Evolutionary conservation across 2,113 vertebrate genomes (phyloP), one percentile per base, ranked within the genome.

Genomic region (Albula glossodonta): DNA sequence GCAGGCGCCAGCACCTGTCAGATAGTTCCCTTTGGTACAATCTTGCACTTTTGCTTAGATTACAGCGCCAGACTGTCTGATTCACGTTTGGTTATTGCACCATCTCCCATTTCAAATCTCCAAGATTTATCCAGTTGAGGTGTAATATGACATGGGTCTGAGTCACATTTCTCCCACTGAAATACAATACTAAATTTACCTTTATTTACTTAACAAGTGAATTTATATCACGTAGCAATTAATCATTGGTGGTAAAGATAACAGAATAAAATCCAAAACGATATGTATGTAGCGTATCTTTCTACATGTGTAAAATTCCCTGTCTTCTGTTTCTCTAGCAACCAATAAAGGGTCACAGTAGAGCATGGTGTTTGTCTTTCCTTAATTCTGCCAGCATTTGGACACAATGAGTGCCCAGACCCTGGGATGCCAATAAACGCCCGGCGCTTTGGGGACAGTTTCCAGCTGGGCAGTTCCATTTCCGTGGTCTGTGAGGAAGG

Each of bases 401-500:
- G 98, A 66, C 98, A 99, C 90, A 99, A 99, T 0, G 98, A 99
- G 83, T 99, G 98, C 83, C 98, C 98, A 0, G 98, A 99, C 93
- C 98, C 98, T 53, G 98, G 98, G 86, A 96, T 98, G 83, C 98
- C 98, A 84, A 97, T 99, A 93, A 99, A 99, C 0, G 98, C 98
- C 83, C 96, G 98, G 0, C 96, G 98, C 57, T 99, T 99, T 91
- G 98, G 98, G 51, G 97, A 99, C 95, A 99, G 96, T 87, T 99
- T 99, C 93, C 98, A 99, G 87, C 93, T 99, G 83, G 98, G 98
- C 89, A 98, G 97, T 93, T 99, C 98, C 5, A 97, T 99, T 90
- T 99, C 98, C 50, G 97, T 99, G 91, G 97, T 99, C 93, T 99
- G 98, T 81, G 98, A 99, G 93, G 98, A 99, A 84, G 98, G 98